phyloP scores from a whole-genome alignment of 2,113 vertebrate genomes.

The Scomber scombrus region DNA sequence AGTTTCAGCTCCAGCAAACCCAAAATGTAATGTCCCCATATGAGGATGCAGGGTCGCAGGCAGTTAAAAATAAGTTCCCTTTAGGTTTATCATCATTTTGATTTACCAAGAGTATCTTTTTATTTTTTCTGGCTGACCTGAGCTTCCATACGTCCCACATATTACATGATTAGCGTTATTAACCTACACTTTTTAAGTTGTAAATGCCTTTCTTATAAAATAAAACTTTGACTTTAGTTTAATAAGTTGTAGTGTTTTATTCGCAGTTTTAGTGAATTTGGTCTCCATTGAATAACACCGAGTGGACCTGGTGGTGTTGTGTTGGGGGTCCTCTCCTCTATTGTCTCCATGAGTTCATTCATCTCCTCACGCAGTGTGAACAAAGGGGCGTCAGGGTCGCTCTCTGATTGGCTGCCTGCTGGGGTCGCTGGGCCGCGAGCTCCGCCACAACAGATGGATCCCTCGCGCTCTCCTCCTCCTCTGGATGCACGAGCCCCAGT shows the following conservation, averaged over 20 bases:
- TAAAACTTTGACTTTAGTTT: not conserved
- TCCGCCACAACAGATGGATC: slow-evolving; percentile 73
- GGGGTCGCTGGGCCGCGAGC: slow-evolving; percentile 46
- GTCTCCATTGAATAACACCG: not conserved
- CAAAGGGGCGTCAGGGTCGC: slow-evolving; percentile 74
- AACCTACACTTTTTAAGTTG: too few species aligned
- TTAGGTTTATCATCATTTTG: not conserved
- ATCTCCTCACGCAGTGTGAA: slow-evolving; percentile 59
- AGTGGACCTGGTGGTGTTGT: not conserved
- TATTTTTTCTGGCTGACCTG: not conserved
- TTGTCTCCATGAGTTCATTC: slow-evolving; percentile 76
- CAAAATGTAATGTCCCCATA: too few species aligned
- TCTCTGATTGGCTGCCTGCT: slow-evolving; percentile 73
- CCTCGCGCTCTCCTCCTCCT: slow-evolving; percentile 48
- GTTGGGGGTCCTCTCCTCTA: slow-evolving; percentile 40
- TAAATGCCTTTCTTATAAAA: too few species aligned
- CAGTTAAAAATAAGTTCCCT: too few species aligned
- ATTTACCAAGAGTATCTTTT: not conserved
- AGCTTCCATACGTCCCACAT: not conserved
- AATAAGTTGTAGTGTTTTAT: not conserved
- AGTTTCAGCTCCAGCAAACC: too few species aligned
- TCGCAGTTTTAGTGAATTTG: not conserved
- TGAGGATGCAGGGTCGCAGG: too few species aligned
- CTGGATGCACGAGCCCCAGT: slow-evolving; percentile 42
- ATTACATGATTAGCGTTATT: not conserved